Base-by-base conservation (phyloP, 92 coral and sea anemone species). In the Nematostella vectensis region DNA sequence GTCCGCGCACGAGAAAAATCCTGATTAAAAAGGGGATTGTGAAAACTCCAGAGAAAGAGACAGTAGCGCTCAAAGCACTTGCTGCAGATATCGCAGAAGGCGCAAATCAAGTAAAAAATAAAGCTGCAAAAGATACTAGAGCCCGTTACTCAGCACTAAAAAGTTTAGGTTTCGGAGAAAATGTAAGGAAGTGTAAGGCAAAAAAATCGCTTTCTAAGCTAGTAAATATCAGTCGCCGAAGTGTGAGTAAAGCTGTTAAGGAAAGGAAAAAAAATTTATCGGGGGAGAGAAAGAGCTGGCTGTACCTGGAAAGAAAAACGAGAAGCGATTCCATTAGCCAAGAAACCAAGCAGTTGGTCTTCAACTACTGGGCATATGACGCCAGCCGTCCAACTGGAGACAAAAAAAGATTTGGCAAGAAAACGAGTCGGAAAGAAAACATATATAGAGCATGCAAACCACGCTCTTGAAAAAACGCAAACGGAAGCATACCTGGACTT, bases 381-480 rank as follows among this genome's bases (percentile, higher is more conserved):
- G 77, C 56, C 20, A 76, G 77, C 29, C 33, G 78, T 30, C 78
- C 75, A 37, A 70, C 65, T 28, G 84, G 78, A 25, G 74, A 78
- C 33, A 71, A 47, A 59, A n/a, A 69, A 59, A 4, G 85, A 71
- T 37, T 48, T 54, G 0, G 27, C 60, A 6, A 71, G 65, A 31
- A 61, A 66, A 39, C 24, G 70, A 29, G 67, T 50, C 1, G 76
- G 72, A 10, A 60, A 47, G 29, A 54, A 67, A 26, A 38, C 66
- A 27, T 50, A 79, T 62, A 47, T 67, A 3, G 49, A 72, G 25
- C 80, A 73, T 19, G 72, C 63, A 1, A 67, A 68, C 56, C 72
- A 80, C 24, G 81, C 68, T 22, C 73, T 80, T 4, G 77, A 80
- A 40, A 79, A 80, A 31, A 68, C 59, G 45, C 82, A 68, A 55